phyloP scores from a whole-genome alignment of 2,113 vertebrate genomes.

The Ibidorhyncha struthersii region DNA sequence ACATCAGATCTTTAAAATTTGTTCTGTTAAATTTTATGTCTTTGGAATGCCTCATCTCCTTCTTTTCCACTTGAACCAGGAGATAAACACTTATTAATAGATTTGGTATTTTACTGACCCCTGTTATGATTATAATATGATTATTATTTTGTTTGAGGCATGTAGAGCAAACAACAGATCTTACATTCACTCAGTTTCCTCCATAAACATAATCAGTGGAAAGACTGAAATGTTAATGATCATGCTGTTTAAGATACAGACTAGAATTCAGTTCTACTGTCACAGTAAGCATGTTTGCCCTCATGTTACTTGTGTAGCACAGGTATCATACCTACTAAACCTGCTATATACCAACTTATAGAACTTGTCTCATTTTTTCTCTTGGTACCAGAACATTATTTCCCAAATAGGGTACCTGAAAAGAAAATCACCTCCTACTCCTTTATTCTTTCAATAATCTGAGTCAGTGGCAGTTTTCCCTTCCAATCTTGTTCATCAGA shows the following conservation, averaged over 20 bases:
- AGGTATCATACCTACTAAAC: neutral
- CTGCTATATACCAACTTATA: neutral
- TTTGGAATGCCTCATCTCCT: neutral
- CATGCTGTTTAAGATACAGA: neutral
- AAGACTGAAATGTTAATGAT: neutral
- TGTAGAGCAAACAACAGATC: neutral
- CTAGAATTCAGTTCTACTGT: neutral
- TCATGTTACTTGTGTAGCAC: fast-evolving
- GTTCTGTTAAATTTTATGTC: neutral
- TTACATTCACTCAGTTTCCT: neutral
- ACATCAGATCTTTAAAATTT: neutral
- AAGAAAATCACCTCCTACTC: neutral
- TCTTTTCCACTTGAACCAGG: neutral
- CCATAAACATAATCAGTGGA: neutral
- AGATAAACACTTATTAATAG: neutral
- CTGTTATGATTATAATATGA: neutral
- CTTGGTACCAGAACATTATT: neutral
- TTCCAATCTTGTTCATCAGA: neutral
- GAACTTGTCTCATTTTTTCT: neutral
- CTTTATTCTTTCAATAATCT: neutral
- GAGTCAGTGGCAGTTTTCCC: neutral
- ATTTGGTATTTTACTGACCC: neutral
- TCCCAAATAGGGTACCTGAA: neutral
- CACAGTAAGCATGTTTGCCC: neutral
- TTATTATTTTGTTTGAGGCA: neutral